Conservation (phyloP, 1,140 invertebrate species). For the Musca vetustissima region DNA sequence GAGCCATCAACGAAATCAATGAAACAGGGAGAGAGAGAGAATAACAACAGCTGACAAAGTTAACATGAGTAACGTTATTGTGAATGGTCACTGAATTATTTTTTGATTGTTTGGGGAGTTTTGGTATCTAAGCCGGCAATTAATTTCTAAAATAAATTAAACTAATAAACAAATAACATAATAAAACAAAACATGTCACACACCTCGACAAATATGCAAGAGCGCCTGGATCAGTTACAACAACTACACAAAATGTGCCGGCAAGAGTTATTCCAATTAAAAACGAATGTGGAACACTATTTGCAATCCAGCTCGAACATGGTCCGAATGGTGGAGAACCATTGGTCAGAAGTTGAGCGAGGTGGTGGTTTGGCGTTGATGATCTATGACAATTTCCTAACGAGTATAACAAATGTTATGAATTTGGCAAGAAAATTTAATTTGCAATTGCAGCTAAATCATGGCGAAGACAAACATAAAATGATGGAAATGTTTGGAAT, state of each 20-base stretch:
- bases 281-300: slow-evolving; percentile 3
- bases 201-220: background rate
- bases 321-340: background rate
- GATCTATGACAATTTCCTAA: slow-evolving; percentile 10
- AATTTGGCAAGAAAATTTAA: slow-evolving; percentile 12
- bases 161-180: too few relatives aligned
- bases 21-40: too few relatives aligned
- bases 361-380: background rate
- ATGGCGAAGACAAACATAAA: background rate
- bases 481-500: background rate
- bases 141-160: too few relatives aligned
- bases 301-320: background rate
- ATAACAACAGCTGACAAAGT: too few relatives aligned
- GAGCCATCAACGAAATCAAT: too few relatives aligned
- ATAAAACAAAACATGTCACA: too few relatives aligned
- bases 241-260: slow-evolving; percentile 19
- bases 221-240: slow-evolving; percentile 2
- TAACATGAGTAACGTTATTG: too few relatives aligned
- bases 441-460: slow-evolving; percentile 18
- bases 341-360: background rate
- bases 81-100: too few relatives aligned
- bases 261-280: background rate
- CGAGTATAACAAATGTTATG: slow-evolving; percentile 16
- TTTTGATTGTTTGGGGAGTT: too few relatives aligned
- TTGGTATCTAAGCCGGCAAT: too few relatives aligned